Conservation (phyloP, 2,797 vertebrate species). For the Malurus splendens region DNA sequence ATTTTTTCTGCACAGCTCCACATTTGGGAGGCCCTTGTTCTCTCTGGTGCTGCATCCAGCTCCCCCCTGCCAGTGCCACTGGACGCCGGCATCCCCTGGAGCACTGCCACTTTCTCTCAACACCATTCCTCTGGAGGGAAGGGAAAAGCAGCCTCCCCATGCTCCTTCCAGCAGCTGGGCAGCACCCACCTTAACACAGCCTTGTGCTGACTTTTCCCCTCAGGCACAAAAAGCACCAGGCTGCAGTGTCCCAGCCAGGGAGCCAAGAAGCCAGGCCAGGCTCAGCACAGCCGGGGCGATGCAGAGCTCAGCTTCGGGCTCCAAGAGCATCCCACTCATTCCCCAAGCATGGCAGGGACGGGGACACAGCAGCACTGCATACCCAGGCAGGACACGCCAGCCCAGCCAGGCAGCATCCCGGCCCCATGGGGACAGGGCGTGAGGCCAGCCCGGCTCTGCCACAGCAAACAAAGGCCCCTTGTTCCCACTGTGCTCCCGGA, state of each 20-base stretch:
- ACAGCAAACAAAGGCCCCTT: neutral
- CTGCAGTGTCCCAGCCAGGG: neutral
- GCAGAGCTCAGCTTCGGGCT: neutral
- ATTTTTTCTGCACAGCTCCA: neutral
- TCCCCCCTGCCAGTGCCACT: neutral
- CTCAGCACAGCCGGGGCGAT: neutral
- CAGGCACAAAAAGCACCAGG: neutral
- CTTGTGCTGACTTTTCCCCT: rapidly evolving
- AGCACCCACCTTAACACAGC: neutral
- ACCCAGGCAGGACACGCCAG: neutral
- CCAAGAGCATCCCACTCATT: neutral
- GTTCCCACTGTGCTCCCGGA: neutral
- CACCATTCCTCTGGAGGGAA: neutral
- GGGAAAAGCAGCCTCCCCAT: neutral
- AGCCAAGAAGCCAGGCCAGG: neutral
- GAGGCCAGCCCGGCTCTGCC: neutral
- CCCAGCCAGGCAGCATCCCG: neutral
- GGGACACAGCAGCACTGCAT: neutral
- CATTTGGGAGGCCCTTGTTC: neutral
- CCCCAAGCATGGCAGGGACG: rapidly evolving
- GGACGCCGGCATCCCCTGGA: neutral
- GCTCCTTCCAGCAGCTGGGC: neutral
- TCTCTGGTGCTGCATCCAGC: neutral
- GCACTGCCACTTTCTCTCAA: neutral
- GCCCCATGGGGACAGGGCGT: rapidly evolving